Base-by-base conservation (phyloP, 2,888 invertebrate genomes). In the Polydrusus tereticollis region DNA sequence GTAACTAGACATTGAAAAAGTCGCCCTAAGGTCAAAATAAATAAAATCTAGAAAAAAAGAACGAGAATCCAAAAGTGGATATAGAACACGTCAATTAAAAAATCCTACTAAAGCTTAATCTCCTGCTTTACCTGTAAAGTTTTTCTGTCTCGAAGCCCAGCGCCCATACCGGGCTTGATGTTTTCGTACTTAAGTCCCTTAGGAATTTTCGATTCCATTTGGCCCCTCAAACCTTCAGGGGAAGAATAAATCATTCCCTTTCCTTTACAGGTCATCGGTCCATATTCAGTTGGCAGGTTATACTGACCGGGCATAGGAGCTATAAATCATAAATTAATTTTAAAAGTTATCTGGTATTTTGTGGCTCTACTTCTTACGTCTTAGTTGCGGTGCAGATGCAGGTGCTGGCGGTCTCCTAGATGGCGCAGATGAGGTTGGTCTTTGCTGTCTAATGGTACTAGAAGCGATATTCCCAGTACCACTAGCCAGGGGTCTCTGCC, bases 121-220 rank as follows among this genome's bases (percentile, higher is more conserved):
- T n/a, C n/a, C n/a, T n/a, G n/a, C 43, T 20, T 36, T 23, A 36
- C 21, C 29, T 18, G 60, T 21, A 52, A 4, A 7, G 52, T 10
- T 10, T 10, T 41, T 29, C 65, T 66, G 36, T 52, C 66, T 38
- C 16, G 58, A 43, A 16, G 47, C 1, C 50, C 29, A 26, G 47
- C 38, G 1, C 20, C 47, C 20, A n/a, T 20, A 14, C 52, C 7
- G 2, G 18, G 21, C 47, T 43, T 50, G 14, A 55, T 55, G 10
- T 23, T 33, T 12, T 43, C 55, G 33, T 69, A 69, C 20, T 69
- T 73, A 4, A 73, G 16, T 14, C 21, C 60, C 23, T 69, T 59
- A 1, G 77, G 73, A 26, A 72, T n/a, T 26, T 41, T 71, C 16
- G 64, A n/a, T 36, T 76, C 75, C 74, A 77, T 71, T 41, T 29